Evolutionary conservation across 2,113 vertebrate genomes (phyloP).

Genomic region (Mus pahari): DNA sequence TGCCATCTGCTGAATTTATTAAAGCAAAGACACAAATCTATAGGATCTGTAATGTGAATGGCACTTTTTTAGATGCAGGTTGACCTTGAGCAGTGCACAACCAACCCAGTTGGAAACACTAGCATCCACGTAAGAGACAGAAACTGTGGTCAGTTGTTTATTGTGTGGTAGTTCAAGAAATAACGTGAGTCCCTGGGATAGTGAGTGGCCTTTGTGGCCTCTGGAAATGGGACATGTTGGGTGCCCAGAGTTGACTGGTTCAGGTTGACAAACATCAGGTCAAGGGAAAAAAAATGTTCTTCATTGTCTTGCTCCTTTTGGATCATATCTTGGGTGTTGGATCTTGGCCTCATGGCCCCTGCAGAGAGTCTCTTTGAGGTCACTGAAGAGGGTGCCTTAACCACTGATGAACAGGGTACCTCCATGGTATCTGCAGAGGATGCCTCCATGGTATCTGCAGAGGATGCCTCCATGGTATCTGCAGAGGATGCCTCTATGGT

Average conservation of each 20-base stretch:
- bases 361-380: background rate
- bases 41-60: background rate
- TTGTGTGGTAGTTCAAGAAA: background rate
- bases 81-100: background rate
- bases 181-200: background rate
- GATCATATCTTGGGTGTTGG: too few relatives aligned
- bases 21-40: background rate
- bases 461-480: background rate
- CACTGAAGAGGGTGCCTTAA: background rate
- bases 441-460: background rate
- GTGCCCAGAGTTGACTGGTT: background rate
- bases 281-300: background rate
- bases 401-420: too few relatives aligned
- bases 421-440: background rate
- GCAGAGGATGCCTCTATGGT: background rate
- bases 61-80: too few relatives aligned
- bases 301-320: background rate
- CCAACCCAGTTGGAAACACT: background rate
- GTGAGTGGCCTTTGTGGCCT: conserved; percentile 8
- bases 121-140: background rate
- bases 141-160: background rate
- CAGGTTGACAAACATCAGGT: background rate
- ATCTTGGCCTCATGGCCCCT: background rate
- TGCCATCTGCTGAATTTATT: background rate
- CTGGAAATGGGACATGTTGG: background rate